These are phyloP conservation scores for Notamacropus eugenii DNA, from an alignment of 2,797 vertebrate genomes.

Conservation along the genomic window DNA sequence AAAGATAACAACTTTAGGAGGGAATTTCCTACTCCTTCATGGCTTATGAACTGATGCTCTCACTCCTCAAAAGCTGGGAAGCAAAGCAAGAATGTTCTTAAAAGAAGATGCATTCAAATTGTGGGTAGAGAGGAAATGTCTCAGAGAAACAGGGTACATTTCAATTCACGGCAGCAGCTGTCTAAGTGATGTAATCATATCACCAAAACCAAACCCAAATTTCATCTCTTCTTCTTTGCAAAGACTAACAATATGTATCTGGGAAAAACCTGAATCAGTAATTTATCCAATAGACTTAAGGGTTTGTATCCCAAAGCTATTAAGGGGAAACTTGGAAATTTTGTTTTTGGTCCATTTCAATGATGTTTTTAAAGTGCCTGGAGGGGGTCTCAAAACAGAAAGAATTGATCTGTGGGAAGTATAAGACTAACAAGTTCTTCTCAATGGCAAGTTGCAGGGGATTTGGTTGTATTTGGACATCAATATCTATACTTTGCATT, in stretches of 20 bases:
- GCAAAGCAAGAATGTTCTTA: slow-evolving; percentile 25
- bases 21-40: slow-evolving; percentile 66
- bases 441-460: slow-evolving; percentile 9
- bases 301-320: background rate
- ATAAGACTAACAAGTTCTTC: slow-evolving; percentile 27
- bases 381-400: slow-evolving; percentile 10
- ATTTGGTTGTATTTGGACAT: slow-evolving; percentile 33
- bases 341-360: background rate
- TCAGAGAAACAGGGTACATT: background rate
- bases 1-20: slow-evolving; percentile 69
- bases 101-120: background rate
- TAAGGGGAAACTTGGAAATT: slow-evolving; percentile 2
- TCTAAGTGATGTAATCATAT: background rate
- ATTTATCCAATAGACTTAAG: background rate
- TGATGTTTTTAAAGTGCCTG: slow-evolving; percentile 33
- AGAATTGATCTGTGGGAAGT: slow-evolving; percentile 7
- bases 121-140: background rate
- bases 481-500: accelerated
- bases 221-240: background rate
- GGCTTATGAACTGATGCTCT: slow-evolving; percentile 66
- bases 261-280: background rate
- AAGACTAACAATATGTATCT: accelerated
- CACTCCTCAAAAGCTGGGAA: slow-evolving; percentile 45
- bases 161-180: slow-evolving; percentile 24
- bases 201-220: slow-evolving; percentile 26